phyloP scores from a whole-genome alignment of 2,113 vertebrate species.

The Ciconia boyciana region DNA sequence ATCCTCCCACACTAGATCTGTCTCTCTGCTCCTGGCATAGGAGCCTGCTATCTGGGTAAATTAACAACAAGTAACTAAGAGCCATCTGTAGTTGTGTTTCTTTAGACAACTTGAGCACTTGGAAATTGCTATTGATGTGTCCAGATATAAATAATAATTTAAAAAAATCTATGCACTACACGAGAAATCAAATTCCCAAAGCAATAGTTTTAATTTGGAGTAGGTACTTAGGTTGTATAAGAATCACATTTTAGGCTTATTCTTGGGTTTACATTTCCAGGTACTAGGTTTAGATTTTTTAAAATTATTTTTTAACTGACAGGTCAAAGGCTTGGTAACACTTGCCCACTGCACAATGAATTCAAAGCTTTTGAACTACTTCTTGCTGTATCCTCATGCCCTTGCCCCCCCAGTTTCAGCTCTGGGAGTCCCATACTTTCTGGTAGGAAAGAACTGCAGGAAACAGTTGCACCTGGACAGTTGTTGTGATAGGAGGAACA shows the following conservation, averaged over 20 bases:
- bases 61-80: background rate
- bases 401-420: rapidly evolving
- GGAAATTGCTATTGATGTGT: background rate
- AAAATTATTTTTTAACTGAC: background rate
- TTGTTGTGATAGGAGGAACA: background rate
- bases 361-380: background rate
- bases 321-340: background rate
- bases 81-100: background rate
- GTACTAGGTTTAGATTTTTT: background rate
- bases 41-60: background rate
- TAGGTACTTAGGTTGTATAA: background rate
- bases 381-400: rapidly evolving
- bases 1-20: rapidly evolving
- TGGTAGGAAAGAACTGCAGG: background rate
- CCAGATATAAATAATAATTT: background rate
- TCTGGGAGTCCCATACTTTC: background rate
- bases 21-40: background rate
- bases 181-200: background rate
- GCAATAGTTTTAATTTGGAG: background rate
- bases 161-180: rapidly evolving
- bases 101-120: background rate
- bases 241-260: background rate
- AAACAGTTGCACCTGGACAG: background rate
- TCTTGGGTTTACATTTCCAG: background rate
- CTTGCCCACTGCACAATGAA: background rate